phyloP scores from a whole-genome alignment of 2,888 invertebrate species.

The Cryptosula pallasiana region DNA sequence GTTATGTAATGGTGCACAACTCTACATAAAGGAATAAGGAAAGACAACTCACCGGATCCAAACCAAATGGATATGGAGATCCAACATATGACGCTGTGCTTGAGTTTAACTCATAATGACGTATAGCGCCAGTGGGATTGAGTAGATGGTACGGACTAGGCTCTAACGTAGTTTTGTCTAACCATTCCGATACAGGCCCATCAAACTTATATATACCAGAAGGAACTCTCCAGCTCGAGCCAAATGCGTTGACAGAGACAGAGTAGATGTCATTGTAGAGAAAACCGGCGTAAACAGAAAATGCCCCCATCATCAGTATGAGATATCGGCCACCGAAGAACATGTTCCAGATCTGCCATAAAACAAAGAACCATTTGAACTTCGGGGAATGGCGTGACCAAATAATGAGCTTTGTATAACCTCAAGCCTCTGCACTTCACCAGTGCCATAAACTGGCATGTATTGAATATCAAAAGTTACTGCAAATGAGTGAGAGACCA shows the following conservation, averaged over 20 bases:
- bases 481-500: too few species aligned
- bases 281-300: slow-evolving; percentile 95
- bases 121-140: background rate
- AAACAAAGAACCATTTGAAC: too few species aligned
- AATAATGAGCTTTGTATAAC: too few species aligned
- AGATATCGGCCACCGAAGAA: slow-evolving; percentile 98
- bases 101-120: background rate
- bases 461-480: too few species aligned
- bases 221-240: slow-evolving; percentile 69
- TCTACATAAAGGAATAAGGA: too few species aligned
- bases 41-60: slow-evolving; percentile 73
- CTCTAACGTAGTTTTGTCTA: background rate
- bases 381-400: too few species aligned
- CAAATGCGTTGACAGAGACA: slow-evolving; percentile 90
- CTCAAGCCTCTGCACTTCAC: too few species aligned
- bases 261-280: slow-evolving; percentile 98
- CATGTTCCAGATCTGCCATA: slow-evolving; percentile 82
- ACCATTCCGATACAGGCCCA: background rate
- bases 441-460: too few species aligned
- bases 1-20: too few species aligned
- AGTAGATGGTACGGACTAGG: background rate
- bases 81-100: background rate
- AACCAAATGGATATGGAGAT: slow-evolving; percentile 78
- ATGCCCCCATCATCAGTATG: slow-evolving; percentile 90
- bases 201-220: background rate